phyloP scores from a whole-genome alignment of 1,140 invertebrate genomes.

The Prorops nasuta region DNA sequence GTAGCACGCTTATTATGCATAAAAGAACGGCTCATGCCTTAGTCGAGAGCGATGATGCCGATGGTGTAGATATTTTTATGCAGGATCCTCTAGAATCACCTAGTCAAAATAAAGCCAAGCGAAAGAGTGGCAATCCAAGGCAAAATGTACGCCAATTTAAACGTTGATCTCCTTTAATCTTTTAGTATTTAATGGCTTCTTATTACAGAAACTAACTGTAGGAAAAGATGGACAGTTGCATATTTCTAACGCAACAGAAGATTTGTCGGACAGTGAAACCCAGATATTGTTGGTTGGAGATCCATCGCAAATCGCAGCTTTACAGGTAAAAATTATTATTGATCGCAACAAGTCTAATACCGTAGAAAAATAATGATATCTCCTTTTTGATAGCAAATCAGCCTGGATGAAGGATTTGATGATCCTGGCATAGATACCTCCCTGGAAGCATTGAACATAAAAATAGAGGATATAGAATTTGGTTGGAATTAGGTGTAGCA shows the following conservation, averaged over 20 bases:
- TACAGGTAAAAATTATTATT: constrained; percentile 33
- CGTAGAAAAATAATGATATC: background rate
- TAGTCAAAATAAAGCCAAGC: constrained; percentile 22
- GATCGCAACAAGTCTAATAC: constrained; percentile 2
- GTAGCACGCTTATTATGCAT: constrained; percentile 64
- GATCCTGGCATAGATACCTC: constrained; percentile 36
- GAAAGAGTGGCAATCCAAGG: constrained; percentile 12
- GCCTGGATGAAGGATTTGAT: constrained; percentile 36
- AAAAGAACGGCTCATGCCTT: constrained; percentile 52
- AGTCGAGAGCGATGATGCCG: constrained; percentile 33
- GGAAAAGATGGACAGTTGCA: constrained; percentile 33
- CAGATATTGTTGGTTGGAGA: constrained; percentile 45
- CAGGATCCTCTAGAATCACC: constrained; percentile 28
- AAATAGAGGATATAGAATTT: constrained; percentile 44
- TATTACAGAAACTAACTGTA: constrained; percentile 19
- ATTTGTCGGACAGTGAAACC: constrained; percentile 36
- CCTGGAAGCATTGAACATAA: constrained; percentile 42
- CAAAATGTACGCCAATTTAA: constrained; percentile 17
- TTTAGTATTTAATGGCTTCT: background rate
- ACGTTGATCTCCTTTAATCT: background rate
- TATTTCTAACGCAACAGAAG: constrained; percentile 29
- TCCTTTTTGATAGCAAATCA: constrained; percentile 33
- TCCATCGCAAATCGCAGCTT: constrained; percentile 40
- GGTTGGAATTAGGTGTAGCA: constrained; percentile 40
- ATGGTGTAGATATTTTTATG: constrained; percentile 34